Base-by-base conservation (phyloP, 1,140 invertebrate species). In the Trichogramma pretiosum region DNA sequence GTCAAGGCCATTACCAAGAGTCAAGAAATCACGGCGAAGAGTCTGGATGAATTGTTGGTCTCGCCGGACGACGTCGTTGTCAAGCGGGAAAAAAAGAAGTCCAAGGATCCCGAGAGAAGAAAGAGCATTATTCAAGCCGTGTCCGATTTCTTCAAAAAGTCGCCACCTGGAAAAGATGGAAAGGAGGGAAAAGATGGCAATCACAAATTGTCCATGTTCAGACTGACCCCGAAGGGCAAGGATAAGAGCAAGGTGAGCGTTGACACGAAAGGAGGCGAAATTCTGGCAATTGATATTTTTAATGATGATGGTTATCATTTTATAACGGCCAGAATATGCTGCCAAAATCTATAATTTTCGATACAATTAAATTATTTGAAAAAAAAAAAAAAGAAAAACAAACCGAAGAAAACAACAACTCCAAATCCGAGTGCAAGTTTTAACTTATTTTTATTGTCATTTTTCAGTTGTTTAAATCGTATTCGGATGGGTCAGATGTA, bases 41-140 rank as follows among this genome's bases (percentile, higher is more conserved):
- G 67, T 3, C 65, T 71, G 60, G 65, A 69, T 24, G 67, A 71
- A 41, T 46, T 69, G 4, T 46, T 58, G 3, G 58, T 56, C 9
- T 30, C 55, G 9, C 44, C 51, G 13, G 52, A 53, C 36, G 3
- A 21, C 16, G 37, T 44, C 45, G 52, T 60, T 1, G 45, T 57
- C 5, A 65, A 65, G 30, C 56, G 65, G 9, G 64, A 68, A 1
- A 72, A 51, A 3, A 73, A 73, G 50, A 77, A 76, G 41, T 55
- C 62, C 38, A 78, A 77, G 61, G 83, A 86, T 62, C 74, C 78
- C 0, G 84, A 87, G 51, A 73, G 86, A 47, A 71, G 85, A 34
- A 85, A 85, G 59, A 88, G 86, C 63, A 82, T 90, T 32, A 89
- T 89, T 53, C 87, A 88, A 71, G 81, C 86, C 36, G 80, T 90